Evolutionary conservation across 2,113 vertebrate genomes (phyloP).

Genomic region (Corvus moneduloides): DNA sequence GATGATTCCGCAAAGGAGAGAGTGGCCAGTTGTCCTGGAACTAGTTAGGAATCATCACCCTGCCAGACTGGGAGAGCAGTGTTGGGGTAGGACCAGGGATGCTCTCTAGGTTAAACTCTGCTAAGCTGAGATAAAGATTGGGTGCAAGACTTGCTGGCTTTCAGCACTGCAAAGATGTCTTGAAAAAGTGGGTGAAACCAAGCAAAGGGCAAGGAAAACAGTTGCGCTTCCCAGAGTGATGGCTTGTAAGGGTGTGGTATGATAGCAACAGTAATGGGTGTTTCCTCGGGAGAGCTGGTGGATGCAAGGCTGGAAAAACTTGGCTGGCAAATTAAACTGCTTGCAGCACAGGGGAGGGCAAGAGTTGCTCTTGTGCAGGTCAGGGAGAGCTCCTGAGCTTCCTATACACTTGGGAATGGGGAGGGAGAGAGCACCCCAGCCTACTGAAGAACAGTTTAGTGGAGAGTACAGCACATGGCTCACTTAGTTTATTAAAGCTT

Average conservation of each 20-base stretch:
- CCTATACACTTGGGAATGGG: accelerated
- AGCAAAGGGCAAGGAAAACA: background rate
- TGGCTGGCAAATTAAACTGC: background rate
- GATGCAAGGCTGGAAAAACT: background rate
- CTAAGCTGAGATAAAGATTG: background rate
- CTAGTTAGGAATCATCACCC: background rate
- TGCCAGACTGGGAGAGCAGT: background rate
- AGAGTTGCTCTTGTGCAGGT: background rate
- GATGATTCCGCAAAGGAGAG: background rate
- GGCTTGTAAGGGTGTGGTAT: background rate
- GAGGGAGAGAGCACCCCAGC: background rate
- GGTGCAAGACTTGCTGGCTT: background rate
- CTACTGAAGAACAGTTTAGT: background rate
- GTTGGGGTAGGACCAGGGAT: background rate
- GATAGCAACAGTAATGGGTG: background rate
- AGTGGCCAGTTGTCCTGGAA: background rate
- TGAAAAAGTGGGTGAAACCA: background rate
- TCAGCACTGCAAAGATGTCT: background rate
- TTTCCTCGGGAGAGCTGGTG: background rate
- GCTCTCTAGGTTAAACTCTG: background rate
- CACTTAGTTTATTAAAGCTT: constrained; percentile 9
- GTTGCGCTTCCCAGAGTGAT: background rate
- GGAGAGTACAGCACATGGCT: background rate
- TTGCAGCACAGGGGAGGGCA: background rate
- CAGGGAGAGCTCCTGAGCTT: background rate